phyloP scores from a whole-genome alignment of 2,888 invertebrate species.

The Oscheius myriophilus region DNA sequence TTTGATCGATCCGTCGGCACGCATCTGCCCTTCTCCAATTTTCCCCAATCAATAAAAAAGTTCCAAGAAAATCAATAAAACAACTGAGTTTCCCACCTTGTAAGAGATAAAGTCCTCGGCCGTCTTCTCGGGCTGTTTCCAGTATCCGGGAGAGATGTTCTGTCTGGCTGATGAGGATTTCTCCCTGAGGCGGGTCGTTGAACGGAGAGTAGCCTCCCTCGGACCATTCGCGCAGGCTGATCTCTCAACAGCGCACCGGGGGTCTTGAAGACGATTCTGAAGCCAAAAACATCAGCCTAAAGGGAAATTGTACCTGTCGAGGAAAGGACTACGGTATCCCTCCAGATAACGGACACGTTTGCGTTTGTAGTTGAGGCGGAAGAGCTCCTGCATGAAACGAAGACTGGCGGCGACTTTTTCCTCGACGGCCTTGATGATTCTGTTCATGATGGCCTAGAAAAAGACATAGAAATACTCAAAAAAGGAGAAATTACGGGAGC shows the following conservation, averaged over 20 bases:
- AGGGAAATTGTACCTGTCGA: too few relatives aligned
- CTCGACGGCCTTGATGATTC: slow-evolving; percentile 93
- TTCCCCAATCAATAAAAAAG: too few relatives aligned
- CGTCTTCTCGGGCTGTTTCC: slow-evolving; percentile 86
- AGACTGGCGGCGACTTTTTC: slow-evolving; percentile 80
- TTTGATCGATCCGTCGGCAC: slow-evolving; percentile 89
- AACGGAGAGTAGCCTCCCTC: slow-evolving; percentile 89
- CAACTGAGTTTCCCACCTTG: too few relatives aligned
- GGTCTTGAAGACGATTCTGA: slow-evolving; percentile 79
- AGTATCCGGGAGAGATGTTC: slow-evolving; percentile 90
- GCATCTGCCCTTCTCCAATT: slow-evolving; percentile 94
- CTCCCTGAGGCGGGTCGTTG: slow-evolving; percentile 88
- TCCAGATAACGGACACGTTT: slow-evolving; percentile 84
- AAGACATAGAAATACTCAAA: too few relatives aligned
- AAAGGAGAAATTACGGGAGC: slow-evolving; percentile 80
- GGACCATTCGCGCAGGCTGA: slow-evolving; percentile 88
- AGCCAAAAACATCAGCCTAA: too few relatives aligned
- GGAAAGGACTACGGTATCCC: slow-evolving; percentile 73
- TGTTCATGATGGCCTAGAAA: slow-evolving; percentile 87
- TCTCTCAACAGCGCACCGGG: slow-evolving; percentile 84
- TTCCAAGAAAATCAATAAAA: too few relatives aligned
- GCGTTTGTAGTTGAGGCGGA: slow-evolving; percentile 92
- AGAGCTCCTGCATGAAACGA: slow-evolving; percentile 78
- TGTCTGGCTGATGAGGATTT: slow-evolving; percentile 87
- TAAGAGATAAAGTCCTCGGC: slow-evolving; percentile 79